Evolutionary conservation across 2,797 vertebrate species (phyloP), one percentile per base, ranked within the genome.

Genomic region (Alcedo quadribrachys): DNA sequence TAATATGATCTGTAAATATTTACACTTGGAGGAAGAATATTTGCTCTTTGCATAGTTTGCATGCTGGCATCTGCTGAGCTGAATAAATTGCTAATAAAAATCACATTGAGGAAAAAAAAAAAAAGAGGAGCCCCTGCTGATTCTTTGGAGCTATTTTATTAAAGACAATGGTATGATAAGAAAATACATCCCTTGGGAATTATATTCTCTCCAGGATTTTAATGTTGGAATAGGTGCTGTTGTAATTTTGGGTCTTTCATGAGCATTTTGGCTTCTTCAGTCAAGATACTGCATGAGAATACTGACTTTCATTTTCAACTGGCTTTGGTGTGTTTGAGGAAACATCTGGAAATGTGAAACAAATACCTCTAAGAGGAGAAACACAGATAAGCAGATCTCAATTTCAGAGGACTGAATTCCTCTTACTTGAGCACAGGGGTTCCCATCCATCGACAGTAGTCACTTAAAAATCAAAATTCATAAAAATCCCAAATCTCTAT

Each of bases 1-100:
- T 80, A 93, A 76, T 92, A 77, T 84, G 74, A 83, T 94, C 92
- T 63, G 76, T 87, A 95, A 96, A 96, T 95, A 91, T 95, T 94
- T 94, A 87, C 61, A 67, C 77, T 91, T 48, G 27, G 80, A 91
- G 85, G 74, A 91, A 87, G 89, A 92, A 55, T 40, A 86, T 90
- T 93, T 92, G 85, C 57, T 92, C 76, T 93, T 90, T 77, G 83
- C 80, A 37, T 83, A 53, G 82, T 81, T 89, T 90, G 74, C 76
- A 83, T 66, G 76, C 65, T 95, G 92, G 73, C 92, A 95, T 93
- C 93, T 95, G 84, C 75, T 90, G 74, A 75, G 61, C 65, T 93
- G 87, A 93, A 83, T 75, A 91, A 87, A 92, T 89, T 83, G 48
- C 82, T 94, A 87, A 91, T 83, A 54, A 87, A 93, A 85, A 92